Percentiles rank a stretch among this genome's conserved stretches.
Conservation (phyloP, 2,113 vertebrate species). For the Burhinus bistriatus region DNA sequence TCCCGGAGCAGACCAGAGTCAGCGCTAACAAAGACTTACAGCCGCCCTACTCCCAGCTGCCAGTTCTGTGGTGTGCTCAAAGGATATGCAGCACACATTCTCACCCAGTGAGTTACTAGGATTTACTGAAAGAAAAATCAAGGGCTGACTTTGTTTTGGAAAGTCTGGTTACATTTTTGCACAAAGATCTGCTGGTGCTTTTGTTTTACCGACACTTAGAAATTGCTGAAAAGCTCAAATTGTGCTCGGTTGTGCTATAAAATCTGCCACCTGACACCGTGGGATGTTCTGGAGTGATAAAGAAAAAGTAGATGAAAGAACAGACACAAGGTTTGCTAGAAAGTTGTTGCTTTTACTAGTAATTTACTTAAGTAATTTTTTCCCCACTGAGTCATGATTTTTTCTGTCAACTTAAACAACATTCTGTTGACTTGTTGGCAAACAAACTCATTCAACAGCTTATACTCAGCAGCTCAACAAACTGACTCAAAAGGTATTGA, state of each 20-base stretch:
- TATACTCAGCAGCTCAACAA: background rate
- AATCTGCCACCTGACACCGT: background rate
- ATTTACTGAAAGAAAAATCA: background rate
- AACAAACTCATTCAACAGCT: background rate
- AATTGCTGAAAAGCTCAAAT: background rate
- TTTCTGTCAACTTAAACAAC: background rate
- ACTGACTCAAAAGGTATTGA: background rate
- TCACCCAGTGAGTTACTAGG: background rate
- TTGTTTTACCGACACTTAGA: background rate
- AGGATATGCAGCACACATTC: background rate
- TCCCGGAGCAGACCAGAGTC: background rate
- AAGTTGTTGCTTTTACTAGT: background rate
- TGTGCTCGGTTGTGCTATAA: background rate
- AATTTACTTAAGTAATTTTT: background rate
- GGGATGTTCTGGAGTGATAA: background rate
- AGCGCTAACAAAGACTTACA: background rate
- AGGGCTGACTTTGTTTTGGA: background rate
- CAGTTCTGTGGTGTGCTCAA: background rate
- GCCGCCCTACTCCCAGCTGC: background rate
- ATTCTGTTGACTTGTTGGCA: background rate
- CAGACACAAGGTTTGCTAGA: background rate
- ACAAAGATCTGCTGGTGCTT: background rate
- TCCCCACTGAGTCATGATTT: background rate
- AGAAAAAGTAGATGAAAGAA: background rate
- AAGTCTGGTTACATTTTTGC: background rate